These are phyloP conservation scores for Drosophila sproati DNA, from an alignment of 1,140 invertebrate genomes.

Conservation along the genomic window DNA sequence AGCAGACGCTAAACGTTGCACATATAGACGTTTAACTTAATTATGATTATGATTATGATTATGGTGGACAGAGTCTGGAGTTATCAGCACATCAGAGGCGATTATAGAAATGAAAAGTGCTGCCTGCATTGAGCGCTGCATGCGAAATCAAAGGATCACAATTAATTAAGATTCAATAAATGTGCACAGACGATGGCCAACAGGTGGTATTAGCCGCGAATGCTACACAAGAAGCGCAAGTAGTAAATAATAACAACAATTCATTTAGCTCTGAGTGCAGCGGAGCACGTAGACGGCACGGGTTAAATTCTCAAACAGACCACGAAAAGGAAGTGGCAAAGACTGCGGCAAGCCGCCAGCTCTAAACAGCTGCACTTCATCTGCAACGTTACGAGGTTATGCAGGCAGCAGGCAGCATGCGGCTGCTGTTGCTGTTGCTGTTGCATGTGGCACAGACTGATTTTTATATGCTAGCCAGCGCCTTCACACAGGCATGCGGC, in stretches of 20 bases:
- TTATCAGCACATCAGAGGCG: slow-evolving; percentile 45
- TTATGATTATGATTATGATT: slow-evolving; percentile 63
- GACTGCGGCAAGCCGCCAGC: slow-evolving; percentile 75
- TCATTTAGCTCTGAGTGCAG: slow-evolving; percentile 63
- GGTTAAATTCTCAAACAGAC: slow-evolving; percentile 71
- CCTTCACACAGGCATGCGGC: slow-evolving; percentile 24
- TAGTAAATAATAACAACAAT: slow-evolving; percentile 77
- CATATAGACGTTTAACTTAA: slow-evolving; percentile 66
- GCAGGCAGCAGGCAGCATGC: slow-evolving; percentile 55
- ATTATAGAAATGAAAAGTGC: slow-evolving; percentile 64
- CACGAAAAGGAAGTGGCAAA: slow-evolving; percentile 81
- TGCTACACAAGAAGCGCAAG: slow-evolving; percentile 26
- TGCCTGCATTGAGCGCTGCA: not conserved
- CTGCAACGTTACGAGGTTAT: slow-evolving; percentile 60
- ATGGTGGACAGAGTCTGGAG: slow-evolving; percentile 24
- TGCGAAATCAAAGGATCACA: slow-evolving; percentile 58
- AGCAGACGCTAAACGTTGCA: slow-evolving; percentile 47
- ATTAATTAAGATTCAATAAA: slow-evolving; percentile 77
- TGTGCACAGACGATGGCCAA: slow-evolving; percentile 54
- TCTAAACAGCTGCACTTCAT: slow-evolving; percentile 2
- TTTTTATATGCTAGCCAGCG: slow-evolving; percentile 57
- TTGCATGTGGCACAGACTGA: slow-evolving; percentile 59
- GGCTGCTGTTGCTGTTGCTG: slow-evolving; percentile 35
- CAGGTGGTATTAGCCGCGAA: slow-evolving; percentile 51
- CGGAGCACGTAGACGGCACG: slow-evolving; percentile 59